These are phyloP conservation scores for Drosophila serrata DNA, from an alignment of 1,140 invertebrate species.

Conservation along the genomic window DNA sequence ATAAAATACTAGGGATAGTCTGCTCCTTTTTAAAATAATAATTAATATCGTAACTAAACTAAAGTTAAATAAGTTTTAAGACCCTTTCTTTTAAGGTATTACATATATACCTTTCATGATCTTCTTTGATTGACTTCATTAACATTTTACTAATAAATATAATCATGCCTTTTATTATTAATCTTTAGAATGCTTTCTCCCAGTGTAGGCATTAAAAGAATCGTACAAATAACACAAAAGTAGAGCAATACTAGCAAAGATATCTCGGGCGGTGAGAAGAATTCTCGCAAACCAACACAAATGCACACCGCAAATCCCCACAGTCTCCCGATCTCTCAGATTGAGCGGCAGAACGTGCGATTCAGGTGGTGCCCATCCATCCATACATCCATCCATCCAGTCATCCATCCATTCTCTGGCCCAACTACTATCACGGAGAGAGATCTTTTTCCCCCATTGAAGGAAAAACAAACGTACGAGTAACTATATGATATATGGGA, in stretches of 20 bases:
- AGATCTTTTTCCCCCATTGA: constrained; percentile 33
- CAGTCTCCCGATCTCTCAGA: constrained; percentile 28
- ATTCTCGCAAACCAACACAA: constrained; percentile 24
- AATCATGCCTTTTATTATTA: neutral
- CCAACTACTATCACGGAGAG: constrained; percentile 30
- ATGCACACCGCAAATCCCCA: constrained; percentile 24
- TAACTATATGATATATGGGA: constrained; percentile 50
- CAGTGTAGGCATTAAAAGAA: constrained; percentile 40
- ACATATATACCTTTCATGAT: neutral
- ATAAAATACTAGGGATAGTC: too few species aligned
- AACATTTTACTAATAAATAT: neutral
- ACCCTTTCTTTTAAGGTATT: neutral
- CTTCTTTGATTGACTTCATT: neutral
- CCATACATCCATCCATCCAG: constrained; percentile 5
- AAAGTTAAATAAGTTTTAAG: neutral
- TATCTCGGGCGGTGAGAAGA: constrained; percentile 8
- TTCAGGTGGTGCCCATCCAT: constrained; percentile 49
- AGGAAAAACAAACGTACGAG: constrained; percentile 13
- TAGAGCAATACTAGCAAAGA: constrained; percentile 45
- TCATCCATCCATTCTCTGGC: constrained; percentile 7
- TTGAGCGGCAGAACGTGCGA: constrained; percentile 33
- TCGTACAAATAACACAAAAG: constrained; percentile 55
- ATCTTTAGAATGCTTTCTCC: neutral
- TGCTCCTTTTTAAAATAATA: neutral
- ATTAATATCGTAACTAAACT: neutral